Evolutionary conservation across 2,888 invertebrate species (phyloP), one percentile per base, ranked within the genome.

Genomic region (Dynastes grantii): DNA sequence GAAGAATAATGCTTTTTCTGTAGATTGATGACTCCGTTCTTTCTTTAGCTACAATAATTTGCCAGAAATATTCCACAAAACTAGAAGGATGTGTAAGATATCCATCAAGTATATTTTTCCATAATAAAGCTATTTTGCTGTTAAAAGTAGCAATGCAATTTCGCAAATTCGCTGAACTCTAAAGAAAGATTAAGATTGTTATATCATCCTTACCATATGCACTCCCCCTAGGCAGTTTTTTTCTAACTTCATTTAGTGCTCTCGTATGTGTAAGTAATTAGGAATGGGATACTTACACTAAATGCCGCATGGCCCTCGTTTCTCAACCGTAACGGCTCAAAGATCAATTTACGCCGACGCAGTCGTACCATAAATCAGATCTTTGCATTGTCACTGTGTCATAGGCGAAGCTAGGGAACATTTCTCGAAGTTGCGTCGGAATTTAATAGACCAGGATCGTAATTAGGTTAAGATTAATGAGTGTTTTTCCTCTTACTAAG

Each of bases 341-440:
- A 65, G 40, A 65, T 65, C 65, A 37, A 40, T 65, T 40, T n/a
- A 65, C 65, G 37, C 65, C 65, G 45, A 40, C 40, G 65, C 65
- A 65, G 37, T 65, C 37, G 40, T 32, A 16, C 65, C 65, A 65
- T 65, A 65, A 65, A 65, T 65, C 65, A 65, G 45, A 65, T 65
- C 65, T 65, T 51, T 68, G 29, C 68, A 68, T 49, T 68, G 68
- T 68, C 68, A 68, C 27, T 68, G 51, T 53, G 51, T 53, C 68
- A 68, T 27, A 51, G 51, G 13, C 51, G 49, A 40, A 45, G 37
- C 40, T 45, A 11, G 40, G n/a, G 16, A 13, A 3, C 45, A 65
- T 68, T 68, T 68, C 11, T 51, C 51, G 68, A 68, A 68, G 29
- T 51, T 49, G 65, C 32, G 4, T 8, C 27, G 32, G 27, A 51